phyloP scores from a whole-genome alignment of 2,888 invertebrate genomes.

The Apotomis turbidana region DNA sequence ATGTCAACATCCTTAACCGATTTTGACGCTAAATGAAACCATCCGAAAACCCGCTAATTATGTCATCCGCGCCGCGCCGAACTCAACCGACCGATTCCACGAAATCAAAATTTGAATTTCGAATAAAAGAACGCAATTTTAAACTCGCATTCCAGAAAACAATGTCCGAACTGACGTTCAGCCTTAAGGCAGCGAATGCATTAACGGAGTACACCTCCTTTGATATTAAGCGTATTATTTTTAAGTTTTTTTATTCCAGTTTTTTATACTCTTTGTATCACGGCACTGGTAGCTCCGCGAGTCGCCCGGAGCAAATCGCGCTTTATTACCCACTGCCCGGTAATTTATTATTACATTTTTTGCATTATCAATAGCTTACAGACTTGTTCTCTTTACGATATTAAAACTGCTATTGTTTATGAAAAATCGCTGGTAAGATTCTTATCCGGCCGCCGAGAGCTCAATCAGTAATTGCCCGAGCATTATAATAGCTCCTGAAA shows the following conservation, averaged over 20 bases:
- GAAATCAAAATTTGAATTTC: conserved; percentile 63
- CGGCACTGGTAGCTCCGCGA: conserved; percentile 76
- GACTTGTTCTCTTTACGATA: conserved; percentile 76
- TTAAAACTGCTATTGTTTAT: conserved; percentile 83
- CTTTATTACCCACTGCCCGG: conserved; percentile 79
- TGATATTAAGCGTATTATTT: conserved; percentile 82
- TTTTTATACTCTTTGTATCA: conserved; percentile 60
- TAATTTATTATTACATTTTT: conserved; percentile 84
- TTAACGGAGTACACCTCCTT: conserved; percentile 82
- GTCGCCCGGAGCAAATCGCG: conserved; percentile 82
- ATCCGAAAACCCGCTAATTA: conserved; percentile 49
- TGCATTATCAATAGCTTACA: conserved; percentile 82
- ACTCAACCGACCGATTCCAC: conserved; percentile 55
- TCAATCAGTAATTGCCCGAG: conserved; percentile 60
- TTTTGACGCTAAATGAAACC: conserved; percentile 27
- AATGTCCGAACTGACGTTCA: conserved; percentile 76
- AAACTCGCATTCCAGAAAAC: conserved; percentile 81
- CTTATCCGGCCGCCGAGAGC: conserved; percentile 63
- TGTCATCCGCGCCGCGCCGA: conserved; percentile 60
- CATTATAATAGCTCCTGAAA: conserved; percentile 47
- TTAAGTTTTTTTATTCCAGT: conserved; percentile 53
- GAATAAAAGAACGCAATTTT: conserved; percentile 63
- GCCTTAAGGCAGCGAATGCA: conserved; percentile 80
- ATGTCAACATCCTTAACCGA: conserved; percentile 11
- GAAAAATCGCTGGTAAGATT: conserved; percentile 76